phyloP scores from a whole-genome alignment of 1,140 invertebrate species.

The Agrypnia vestita region DNA sequence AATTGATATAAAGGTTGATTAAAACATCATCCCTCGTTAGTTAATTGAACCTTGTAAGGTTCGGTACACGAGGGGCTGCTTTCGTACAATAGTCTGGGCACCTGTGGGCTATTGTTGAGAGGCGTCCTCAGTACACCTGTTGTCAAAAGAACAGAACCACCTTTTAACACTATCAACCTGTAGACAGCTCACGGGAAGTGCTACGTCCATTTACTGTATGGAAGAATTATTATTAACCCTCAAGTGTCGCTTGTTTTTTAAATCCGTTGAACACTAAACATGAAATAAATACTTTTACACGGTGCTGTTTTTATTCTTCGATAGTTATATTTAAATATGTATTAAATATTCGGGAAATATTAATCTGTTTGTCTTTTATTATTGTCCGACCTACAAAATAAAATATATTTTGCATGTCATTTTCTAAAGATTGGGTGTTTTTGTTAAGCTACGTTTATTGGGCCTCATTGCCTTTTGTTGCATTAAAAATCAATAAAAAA shows the following conservation, averaged over 20 bases:
- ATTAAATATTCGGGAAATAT: too few species aligned
- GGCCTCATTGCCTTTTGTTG: too few species aligned
- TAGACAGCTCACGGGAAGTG: conserved; percentile 36
- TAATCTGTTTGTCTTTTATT: too few species aligned
- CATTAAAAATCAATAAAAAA: too few species aligned
- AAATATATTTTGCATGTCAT: too few species aligned
- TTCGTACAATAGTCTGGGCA: conserved; percentile 5
- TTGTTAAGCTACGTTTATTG: too few species aligned
- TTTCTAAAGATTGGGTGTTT: too few species aligned
- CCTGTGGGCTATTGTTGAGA: conserved; percentile 15
- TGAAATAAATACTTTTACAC: neutral
- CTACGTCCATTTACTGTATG: conserved; percentile 20
- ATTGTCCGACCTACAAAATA: too few species aligned
- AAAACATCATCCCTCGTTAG: too few species aligned
- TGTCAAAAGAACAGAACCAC: conserved; percentile 34
- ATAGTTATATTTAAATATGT: neutral
- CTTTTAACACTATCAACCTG: conserved; percentile 38
- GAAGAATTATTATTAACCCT: conserved; percentile 22
- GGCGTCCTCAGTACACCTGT: conserved; percentile 25
- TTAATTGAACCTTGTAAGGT: neutral
- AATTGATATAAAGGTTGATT: too few species aligned
- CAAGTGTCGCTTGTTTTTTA: neutral
- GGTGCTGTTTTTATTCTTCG: neutral
- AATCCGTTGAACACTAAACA: neutral
- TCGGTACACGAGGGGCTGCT: neutral